Evolutionary conservation across 2,113 vertebrate genomes (phyloP), one percentile per base, ranked within the genome.

Genomic region (Gymnocephalus cernua): DNA sequence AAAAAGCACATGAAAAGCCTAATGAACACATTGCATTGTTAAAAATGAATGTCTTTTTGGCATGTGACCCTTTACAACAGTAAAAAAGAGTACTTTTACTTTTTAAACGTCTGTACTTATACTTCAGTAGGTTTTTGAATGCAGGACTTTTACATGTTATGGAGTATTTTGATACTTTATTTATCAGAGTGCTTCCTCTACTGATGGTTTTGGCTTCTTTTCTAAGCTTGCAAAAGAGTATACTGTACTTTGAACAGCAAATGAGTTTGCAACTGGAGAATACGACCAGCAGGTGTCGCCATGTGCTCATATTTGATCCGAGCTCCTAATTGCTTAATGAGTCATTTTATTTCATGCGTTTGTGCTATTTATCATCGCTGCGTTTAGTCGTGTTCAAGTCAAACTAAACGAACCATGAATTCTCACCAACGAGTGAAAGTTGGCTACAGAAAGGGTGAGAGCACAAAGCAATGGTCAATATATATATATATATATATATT

Each of bases 281-380:
- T 50, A 1, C 32, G 3, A 8, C 32, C 86, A 27, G 47, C 23
- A 86, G 88, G 38, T 69, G 90, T 81, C 89, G 54, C 76, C 61
- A 27, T 70, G 67, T 44, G 6, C 11, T 63, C 63, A 81, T 2
- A 12, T 82, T 77, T 83, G 11, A 3, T 9, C 4, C 18, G 6
- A n/a, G 2, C 19, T 61, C 16, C 48, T 72, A 44, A 44, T 67
- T 62, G 45, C 10, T 27, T 19, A 19, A 65, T 51, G 12, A 29
- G 10, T 1, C 3, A 0, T 38, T 44, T 35, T 8, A 50, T 62
- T 53, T 66, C 3, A 27, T n/a, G 23, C 4, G 8, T 72, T 51
- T 21, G 21, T 32, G 50, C 16, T 29, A 1, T 21, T 19, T 19
- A 6, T 1, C 38, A 19, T 50, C 32, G 19, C 32, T 53, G 21